Evolutionary conservation across 2,797 vertebrate genomes (phyloP).

Genomic region (Toxotes lorentzi): DNA sequence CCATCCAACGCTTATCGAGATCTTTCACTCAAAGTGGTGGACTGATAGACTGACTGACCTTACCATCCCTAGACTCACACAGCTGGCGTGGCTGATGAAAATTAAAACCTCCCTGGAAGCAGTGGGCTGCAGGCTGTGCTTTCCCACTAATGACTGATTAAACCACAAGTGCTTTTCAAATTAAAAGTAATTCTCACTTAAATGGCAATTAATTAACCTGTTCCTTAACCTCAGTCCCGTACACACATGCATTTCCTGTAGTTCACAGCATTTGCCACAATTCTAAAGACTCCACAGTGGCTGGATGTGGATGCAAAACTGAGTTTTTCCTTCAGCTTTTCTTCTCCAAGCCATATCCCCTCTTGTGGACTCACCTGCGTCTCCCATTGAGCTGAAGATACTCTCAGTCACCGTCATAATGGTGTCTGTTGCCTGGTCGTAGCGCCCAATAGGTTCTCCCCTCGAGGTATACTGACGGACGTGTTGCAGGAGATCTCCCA

Average conservation of each 20-base stretch:
- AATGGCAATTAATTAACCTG: conserved; percentile 3
- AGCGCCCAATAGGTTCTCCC: conserved; percentile 96
- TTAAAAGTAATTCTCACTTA: conserved; percentile 1
- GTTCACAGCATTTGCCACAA: accelerated
- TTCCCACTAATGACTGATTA: not conserved
- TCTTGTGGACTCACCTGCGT: conserved; percentile 88
- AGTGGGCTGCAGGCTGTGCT: not conserved
- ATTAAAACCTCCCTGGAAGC: not conserved
- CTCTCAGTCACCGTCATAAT: conserved; percentile 99
- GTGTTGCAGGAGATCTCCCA: conserved; percentile 94
- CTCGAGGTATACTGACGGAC: conserved; percentile 95
- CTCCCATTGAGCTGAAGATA: conserved; percentile 99
- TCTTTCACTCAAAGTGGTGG: not conserved
- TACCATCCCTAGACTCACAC: not conserved
- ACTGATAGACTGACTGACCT: not conserved
- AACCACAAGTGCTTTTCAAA: conserved; percentile 3
- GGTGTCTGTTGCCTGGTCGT: conserved; percentile 98
- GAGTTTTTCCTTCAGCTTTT: not conserved
- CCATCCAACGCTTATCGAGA: not conserved
- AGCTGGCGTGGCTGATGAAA: not conserved
- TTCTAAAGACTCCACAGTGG: not conserved
- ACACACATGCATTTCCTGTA: not conserved
- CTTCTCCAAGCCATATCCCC: not conserved
- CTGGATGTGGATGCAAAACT: not conserved
- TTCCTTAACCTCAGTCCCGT: not conserved